Conservation (phyloP, 1,140 invertebrate species). For the Saccostrea cuccullata region DNA sequence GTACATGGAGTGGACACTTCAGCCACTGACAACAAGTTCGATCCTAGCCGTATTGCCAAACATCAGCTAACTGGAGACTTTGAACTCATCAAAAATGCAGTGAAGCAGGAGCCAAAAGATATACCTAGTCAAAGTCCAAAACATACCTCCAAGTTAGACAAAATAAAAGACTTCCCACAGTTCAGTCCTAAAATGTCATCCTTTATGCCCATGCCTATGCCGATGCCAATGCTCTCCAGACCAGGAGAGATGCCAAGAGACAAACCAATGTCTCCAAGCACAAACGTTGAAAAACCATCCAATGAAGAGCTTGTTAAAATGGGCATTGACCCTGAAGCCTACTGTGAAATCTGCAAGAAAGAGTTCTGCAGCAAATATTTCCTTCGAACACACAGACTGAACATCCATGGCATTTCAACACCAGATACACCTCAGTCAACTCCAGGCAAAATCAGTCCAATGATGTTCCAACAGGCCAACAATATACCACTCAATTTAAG, state of each 20-base stretch:
- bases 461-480: background rate
- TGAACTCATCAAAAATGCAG: conserved; percentile 50
- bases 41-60: conserved; percentile 55
- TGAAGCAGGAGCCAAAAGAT: conserved; percentile 60
- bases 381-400: conserved; percentile 74
- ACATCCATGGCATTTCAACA: conserved; percentile 74
- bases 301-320: conserved; percentile 76
- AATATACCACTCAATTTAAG: conserved; percentile 54
- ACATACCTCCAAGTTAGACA: background rate
- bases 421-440: conserved; percentile 51
- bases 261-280: conserved; percentile 47
- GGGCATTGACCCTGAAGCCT: conserved; percentile 90
- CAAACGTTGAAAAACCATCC: conserved; percentile 65
- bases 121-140: conserved; percentile 50
- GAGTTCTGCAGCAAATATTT: conserved; percentile 82
- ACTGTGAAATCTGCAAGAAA: conserved; percentile 85
- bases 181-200: conserved; percentile 38
- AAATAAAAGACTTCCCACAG: conserved; percentile 39
- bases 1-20: conserved; percentile 93
- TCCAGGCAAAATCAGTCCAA: conserved; percentile 49
- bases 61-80: conserved; percentile 46
- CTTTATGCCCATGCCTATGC: conserved; percentile 44
- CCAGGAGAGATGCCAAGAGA: conserved; percentile 46
- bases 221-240: conserved; percentile 45
- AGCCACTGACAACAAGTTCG: conserved; percentile 43